phyloP scores from a whole-genome alignment of 1,140 invertebrate genomes.

The Archegozetes longisetosus region DNA sequence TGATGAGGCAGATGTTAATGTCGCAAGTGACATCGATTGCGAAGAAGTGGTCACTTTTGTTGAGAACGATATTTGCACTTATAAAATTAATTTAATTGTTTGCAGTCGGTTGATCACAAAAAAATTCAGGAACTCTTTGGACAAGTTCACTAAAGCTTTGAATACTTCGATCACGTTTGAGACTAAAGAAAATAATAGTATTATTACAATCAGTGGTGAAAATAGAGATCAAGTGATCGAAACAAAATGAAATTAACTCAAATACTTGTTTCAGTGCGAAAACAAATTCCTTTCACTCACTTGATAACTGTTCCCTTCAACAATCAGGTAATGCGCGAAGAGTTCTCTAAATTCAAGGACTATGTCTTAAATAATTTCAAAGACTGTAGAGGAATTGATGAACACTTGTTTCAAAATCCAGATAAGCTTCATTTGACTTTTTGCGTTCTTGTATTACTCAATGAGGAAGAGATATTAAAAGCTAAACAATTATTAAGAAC shows the following conservation, averaged over 20 bases:
- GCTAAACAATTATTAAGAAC: background rate
- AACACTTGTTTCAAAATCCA: conserved; percentile 22
- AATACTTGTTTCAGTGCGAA: background rate
- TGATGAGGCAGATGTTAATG: too few relatives aligned
- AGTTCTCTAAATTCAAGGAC: background rate
- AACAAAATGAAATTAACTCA: background rate
- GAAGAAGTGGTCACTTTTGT: too few relatives aligned
- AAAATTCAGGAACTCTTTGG: background rate
- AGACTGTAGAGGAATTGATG: conserved; percentile 24
- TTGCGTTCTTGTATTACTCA: background rate
- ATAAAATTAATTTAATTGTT: too few relatives aligned
- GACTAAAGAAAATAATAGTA: background rate
- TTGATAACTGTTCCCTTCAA: background rate
- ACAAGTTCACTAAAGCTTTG: background rate
- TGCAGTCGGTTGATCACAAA: background rate
- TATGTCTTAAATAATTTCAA: conserved; percentile 18
- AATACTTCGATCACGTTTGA: background rate
- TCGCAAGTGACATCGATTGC: too few relatives aligned
- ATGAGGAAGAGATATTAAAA: background rate
- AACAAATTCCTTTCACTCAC: background rate
- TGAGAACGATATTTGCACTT: too few relatives aligned
- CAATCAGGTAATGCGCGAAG: background rate
- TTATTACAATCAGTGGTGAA: background rate
- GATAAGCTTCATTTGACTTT: background rate
- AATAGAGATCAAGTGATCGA: background rate